Evolutionary conservation across 2,113 vertebrate genomes (phyloP).

Genomic region (Halcyon senegalensis): DNA sequence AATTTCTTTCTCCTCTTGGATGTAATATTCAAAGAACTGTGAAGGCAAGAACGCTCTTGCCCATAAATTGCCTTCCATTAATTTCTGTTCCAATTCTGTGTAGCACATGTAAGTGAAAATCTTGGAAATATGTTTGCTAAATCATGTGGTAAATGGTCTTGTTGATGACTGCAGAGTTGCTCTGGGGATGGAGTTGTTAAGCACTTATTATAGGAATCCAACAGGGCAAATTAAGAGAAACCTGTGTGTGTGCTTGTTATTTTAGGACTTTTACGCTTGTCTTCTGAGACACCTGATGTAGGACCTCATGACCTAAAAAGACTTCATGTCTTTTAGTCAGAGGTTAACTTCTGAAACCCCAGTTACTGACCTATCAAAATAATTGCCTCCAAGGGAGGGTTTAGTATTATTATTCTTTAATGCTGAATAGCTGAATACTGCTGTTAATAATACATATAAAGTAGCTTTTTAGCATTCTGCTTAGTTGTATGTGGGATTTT

Average conservation of each 20-base stretch:
- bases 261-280: constrained; percentile 71
- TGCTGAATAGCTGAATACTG: constrained; percentile 38
- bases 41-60: not conserved
- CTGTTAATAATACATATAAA: constrained; percentile 57
- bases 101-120: constrained; percentile 66
- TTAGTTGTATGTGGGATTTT: constrained; percentile 41
- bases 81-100: constrained; percentile 54
- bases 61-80: constrained; percentile 27
- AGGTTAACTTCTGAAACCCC: constrained; percentile 60
- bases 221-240: constrained; percentile 82
- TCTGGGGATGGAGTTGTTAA: constrained; percentile 77
- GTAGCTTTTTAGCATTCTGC: constrained; percentile 9
- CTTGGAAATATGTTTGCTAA: constrained; percentile 79
- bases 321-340: constrained; percentile 64
- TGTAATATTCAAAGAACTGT: not conserved
- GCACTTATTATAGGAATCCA: constrained; percentile 79
- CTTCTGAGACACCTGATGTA: constrained; percentile 62
- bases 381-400: constrained; percentile 63
- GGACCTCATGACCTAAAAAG: constrained; percentile 74
- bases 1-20: not conserved
- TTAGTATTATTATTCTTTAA: constrained; percentile 58
- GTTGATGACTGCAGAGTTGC: constrained; percentile 79
- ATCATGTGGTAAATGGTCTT: constrained; percentile 82
- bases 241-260: constrained; percentile 75
- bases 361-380: constrained; percentile 69